These are phyloP conservation scores for Ethmia dodecea DNA, from an alignment of 2,888 invertebrate genomes.

Conservation along the genomic window DNA sequence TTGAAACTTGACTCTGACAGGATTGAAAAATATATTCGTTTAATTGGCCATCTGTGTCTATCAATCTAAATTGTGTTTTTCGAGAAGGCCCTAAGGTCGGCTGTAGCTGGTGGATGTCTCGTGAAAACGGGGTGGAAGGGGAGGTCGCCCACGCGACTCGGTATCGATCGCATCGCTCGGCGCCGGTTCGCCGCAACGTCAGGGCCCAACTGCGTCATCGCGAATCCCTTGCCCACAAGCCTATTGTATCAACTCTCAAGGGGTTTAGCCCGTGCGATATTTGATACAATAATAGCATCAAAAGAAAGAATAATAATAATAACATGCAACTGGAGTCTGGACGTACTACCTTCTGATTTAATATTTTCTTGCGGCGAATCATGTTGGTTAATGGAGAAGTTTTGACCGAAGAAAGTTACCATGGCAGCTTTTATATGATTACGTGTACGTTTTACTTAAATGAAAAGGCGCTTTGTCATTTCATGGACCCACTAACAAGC, in stretches of 20 bases:
- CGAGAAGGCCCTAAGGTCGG: conserved; percentile 33
- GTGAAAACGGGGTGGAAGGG: conserved; percentile 34
- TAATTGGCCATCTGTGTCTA: neutral
- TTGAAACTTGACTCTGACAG: neutral
- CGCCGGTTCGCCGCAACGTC: conserved; percentile 50
- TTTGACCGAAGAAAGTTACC: no score
- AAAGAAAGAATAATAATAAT: no score
- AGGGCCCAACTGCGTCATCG: conserved; percentile 56
- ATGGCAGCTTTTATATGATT: neutral
- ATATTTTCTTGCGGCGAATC: no score
- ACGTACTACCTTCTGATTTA: no score
- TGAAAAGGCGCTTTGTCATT: neutral
- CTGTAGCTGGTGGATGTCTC: conserved; percentile 28
- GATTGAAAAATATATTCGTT: neutral
- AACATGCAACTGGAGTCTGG: no score
- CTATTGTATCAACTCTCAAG: conserved; percentile 31
- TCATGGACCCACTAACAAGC: neutral
- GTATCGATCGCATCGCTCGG: conserved; percentile 65
- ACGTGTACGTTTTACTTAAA: no score
- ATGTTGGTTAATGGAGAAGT: no score
- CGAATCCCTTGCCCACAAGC: conserved; percentile 36
- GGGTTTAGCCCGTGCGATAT: conserved; percentile 20
- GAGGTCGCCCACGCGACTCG: conserved; percentile 51
- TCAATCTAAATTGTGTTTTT: conserved; percentile 24
- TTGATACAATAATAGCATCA: conserved; percentile 8